Evolutionary conservation across 2,888 invertebrate genomes (phyloP).

Genomic region (Allophyes oxyacanthae): DNA sequence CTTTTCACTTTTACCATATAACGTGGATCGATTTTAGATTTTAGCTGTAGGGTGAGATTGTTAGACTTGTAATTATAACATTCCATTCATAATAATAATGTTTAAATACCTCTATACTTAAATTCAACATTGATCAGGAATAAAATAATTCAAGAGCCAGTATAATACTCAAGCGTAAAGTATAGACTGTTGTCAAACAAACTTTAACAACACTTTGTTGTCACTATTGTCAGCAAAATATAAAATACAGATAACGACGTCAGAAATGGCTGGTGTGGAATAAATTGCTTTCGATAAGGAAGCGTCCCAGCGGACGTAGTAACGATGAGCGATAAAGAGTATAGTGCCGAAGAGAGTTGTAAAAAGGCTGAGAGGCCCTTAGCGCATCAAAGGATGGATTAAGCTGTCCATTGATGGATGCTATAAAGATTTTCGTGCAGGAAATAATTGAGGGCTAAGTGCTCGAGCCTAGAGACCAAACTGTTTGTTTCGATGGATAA

Average conservation of each 20-base stretch:
- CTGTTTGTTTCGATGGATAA: too few relatives aligned
- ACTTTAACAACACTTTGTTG: too few relatives aligned
- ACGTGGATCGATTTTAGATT: too few relatives aligned
- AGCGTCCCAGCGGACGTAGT: conserved; percentile 1
- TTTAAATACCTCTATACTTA: too few relatives aligned
- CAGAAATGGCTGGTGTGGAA: conserved; percentile 10
- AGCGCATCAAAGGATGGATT: conserved; percentile 9
- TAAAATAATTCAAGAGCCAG: too few relatives aligned
- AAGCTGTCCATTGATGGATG: neutral
- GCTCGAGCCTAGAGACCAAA: neutral
- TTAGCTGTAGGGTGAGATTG: too few relatives aligned
- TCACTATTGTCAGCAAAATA: too few relatives aligned
- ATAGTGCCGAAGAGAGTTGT: conserved; percentile 6
- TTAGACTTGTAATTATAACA: too few relatives aligned
- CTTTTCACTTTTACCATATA: conserved; percentile 14
- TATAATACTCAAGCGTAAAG: too few relatives aligned
- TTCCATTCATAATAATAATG: too few relatives aligned
- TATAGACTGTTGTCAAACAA: too few relatives aligned
- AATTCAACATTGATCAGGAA: too few relatives aligned
- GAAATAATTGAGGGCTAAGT: neutral
- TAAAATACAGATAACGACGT: neutral
- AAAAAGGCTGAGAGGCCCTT: conserved; percentile 12
- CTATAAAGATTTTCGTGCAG: neutral
- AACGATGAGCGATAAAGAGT: conserved; percentile 6
- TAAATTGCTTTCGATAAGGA: conserved; percentile 25